phyloP scores from a whole-genome alignment of 2,888 invertebrate species.

The Cordilura impudica region DNA sequence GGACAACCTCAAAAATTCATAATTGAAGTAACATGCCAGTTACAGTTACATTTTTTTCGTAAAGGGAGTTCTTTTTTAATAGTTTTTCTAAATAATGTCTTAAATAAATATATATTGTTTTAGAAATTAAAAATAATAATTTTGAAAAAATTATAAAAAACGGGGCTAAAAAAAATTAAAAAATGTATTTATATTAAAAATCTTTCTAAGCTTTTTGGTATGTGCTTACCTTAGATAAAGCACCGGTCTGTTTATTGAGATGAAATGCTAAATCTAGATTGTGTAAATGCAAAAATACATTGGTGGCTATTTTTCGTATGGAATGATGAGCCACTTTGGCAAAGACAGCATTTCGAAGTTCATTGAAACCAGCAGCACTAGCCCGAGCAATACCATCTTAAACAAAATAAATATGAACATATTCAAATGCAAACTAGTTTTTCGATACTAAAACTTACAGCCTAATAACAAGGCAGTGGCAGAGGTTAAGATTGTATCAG shows the following conservation, averaged over 20 bases:
- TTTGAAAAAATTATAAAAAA: no score
- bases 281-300: conserved; percentile 97
- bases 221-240: conserved; percentile 87
- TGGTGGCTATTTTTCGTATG: conserved; percentile 94
- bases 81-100: no score
- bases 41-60: no score
- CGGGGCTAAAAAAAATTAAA: no score
- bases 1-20: no score
- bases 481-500: conserved; percentile 87
- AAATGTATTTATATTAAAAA: no score
- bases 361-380: conserved; percentile 95
- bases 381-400: conserved; percentile 95
- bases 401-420: conserved; percentile 58
- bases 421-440: conserved; percentile 17
- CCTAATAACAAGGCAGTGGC: conserved; percentile 90
- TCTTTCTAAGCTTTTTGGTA: background rate
- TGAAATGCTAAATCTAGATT: conserved; percentile 96
- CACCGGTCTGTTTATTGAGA: conserved; percentile 95
- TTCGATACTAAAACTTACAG: conserved; percentile 85
- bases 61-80: no score
- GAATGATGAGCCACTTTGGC: conserved; percentile 98
- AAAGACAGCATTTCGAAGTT: conserved; percentile 97
- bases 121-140: no score
- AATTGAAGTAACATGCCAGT: no score
- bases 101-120: no score